Conservation (phyloP, 2,888 invertebrate genomes). For the Lasius fuliginosus region DNA sequence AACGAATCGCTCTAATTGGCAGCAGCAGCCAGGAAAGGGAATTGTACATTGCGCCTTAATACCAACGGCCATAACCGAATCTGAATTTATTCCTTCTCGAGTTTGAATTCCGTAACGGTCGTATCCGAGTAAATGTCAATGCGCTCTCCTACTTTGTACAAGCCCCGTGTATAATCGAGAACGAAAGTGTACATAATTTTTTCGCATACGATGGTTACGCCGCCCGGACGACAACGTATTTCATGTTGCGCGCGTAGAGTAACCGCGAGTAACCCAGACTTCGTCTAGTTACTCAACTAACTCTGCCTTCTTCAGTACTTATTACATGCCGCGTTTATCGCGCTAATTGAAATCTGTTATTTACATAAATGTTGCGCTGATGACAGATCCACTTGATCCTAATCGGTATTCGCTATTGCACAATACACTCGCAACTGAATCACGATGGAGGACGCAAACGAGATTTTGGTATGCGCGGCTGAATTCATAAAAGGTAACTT, state of each 20-base stretch:
- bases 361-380: slow-evolving; percentile 60
- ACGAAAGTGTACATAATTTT: not conserved
- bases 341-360: slow-evolving; percentile 67
- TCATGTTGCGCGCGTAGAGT: slow-evolving; percentile 55
- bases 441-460: slow-evolving; percentile 82
- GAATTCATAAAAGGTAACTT: slow-evolving; percentile 84
- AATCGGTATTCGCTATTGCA: slow-evolving; percentile 55
- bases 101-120: slow-evolving; percentile 76
- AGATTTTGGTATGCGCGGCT: slow-evolving; percentile 80
- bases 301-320: slow-evolving; percentile 59
- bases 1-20: slow-evolving; percentile 36
- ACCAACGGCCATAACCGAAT: slow-evolving; percentile 60
- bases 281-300: slow-evolving; percentile 66
- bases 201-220: not conserved
- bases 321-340: slow-evolving; percentile 23
- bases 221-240: not conserved
- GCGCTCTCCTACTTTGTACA: not conserved
- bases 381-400: slow-evolving; percentile 61
- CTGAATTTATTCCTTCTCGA: slow-evolving; percentile 57
- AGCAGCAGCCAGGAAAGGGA: slow-evolving; percentile 31
- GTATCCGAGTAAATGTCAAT: slow-evolving; percentile 59
- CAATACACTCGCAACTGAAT: slow-evolving; percentile 38
- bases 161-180: not conserved
- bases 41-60: not conserved
- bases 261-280: slow-evolving; percentile 54